Conservation (phyloP, 2,888 invertebrate species). For the Melanostoma mellinum region DNA sequence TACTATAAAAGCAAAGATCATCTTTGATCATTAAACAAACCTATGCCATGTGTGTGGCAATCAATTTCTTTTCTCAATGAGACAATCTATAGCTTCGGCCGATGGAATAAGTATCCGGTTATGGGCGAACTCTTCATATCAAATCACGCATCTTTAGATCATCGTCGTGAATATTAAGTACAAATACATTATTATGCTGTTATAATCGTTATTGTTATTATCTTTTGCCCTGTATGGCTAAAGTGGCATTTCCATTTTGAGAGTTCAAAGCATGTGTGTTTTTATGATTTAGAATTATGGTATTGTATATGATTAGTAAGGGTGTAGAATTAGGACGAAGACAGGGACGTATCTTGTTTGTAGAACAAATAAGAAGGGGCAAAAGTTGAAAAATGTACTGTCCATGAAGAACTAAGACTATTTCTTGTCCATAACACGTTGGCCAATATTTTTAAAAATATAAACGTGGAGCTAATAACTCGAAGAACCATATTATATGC, state of each 20-base stretch:
- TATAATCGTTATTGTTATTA: slow-evolving; percentile 72
- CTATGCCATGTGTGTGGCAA: slow-evolving; percentile 55
- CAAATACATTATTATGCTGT: slow-evolving; percentile 70
- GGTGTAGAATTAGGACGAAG: neutral
- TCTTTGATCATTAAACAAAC: slow-evolving; percentile 68
- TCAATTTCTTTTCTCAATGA: slow-evolving; percentile 55
- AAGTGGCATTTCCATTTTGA: slow-evolving; percentile 1
- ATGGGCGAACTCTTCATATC: slow-evolving; percentile 57
- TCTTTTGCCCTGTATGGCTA: slow-evolving; percentile 41
- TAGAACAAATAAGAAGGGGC: too few species aligned
- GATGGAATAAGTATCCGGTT: slow-evolving; percentile 43
- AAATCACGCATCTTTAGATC: slow-evolving; percentile 63
- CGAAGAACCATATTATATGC: too few species aligned
- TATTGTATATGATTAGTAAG: neutral
- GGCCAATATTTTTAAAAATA: too few species aligned
- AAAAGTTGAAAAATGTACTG: too few species aligned
- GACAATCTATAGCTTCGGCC: slow-evolving; percentile 30
- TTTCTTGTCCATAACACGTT: too few species aligned
- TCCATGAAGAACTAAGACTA: too few species aligned
- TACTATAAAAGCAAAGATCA: slow-evolving; percentile 56
- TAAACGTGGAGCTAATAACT: too few species aligned
- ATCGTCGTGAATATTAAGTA: slow-evolving; percentile 71
- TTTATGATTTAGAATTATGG: neutral
- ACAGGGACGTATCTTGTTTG: neutral
- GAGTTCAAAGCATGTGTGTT: slow-evolving; percentile 8